Evolutionary conservation across 1,140 invertebrate species (phyloP).

Genomic region (Orius insidiosus): DNA sequence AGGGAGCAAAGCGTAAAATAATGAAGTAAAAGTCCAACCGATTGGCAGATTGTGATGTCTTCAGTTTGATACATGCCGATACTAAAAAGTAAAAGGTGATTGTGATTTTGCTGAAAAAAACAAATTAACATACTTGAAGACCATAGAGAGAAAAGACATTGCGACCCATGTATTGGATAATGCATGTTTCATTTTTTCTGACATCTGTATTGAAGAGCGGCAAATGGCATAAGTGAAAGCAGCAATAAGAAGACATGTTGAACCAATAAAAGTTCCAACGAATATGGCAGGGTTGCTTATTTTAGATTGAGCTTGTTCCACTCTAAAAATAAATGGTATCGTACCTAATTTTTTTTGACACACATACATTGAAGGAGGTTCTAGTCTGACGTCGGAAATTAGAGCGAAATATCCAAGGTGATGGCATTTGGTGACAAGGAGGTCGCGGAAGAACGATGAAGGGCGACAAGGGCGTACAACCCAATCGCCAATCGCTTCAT

Average conservation of each 20-base stretch:
- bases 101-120: not conserved
- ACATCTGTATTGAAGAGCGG: conserved; percentile 59
- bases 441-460: conserved; percentile 30
- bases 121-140: conserved; percentile 37
- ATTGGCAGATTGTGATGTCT: conserved; percentile 55
- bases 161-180: conserved; percentile 74
- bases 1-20: conserved; percentile 68
- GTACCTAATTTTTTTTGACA: not conserved
- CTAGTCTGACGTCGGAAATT: conserved; percentile 36
- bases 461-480: conserved; percentile 49
- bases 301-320: conserved; percentile 44
- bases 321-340: conserved; percentile 19
- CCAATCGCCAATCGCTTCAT: conserved; percentile 44
- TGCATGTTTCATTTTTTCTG: conserved; percentile 69
- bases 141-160: conserved; percentile 50
- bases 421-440: conserved; percentile 61
- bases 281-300: conserved; percentile 65
- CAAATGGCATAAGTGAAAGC: conserved; percentile 62
- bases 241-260: conserved; percentile 52
- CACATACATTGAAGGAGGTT: conserved; percentile 1
- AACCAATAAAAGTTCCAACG: conserved; percentile 56
- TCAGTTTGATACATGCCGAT: conserved; percentile 75
- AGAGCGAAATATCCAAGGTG: conserved; percentile 67
- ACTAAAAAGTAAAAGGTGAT: no score
- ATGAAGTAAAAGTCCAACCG: conserved; percentile 63